phyloP scores from a whole-genome alignment of 1,140 invertebrate species.

The Melitaea cinxia region DNA sequence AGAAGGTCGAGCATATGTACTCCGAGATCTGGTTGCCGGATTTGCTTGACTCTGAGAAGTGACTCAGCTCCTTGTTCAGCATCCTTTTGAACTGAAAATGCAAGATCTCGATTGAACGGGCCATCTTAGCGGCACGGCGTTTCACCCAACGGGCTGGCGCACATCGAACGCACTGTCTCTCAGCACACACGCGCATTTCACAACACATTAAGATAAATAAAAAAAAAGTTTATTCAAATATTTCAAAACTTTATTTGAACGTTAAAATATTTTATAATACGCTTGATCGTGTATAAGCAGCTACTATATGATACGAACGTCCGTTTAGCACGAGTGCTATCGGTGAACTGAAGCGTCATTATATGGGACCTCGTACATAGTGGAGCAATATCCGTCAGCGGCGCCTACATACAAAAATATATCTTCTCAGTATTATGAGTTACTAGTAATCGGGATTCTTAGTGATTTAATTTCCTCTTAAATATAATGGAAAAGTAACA shows the following conservation, averaged over 20 bases:
- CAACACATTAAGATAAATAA: slow-evolving; percentile 44
- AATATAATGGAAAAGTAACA: too few species aligned
- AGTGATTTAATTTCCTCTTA: slow-evolving; percentile 10
- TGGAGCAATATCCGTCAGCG: slow-evolving; percentile 46
- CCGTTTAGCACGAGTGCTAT: slow-evolving; percentile 58
- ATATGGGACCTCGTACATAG: slow-evolving; percentile 37
- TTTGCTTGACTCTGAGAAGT: slow-evolving; percentile 99
- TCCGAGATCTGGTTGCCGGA: slow-evolving; percentile 99
- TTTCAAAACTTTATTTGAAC: not conserved
- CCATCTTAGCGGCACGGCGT: slow-evolving; percentile 62
- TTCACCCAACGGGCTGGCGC: slow-evolving; percentile 65
- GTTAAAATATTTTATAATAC: not conserved
- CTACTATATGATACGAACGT: slow-evolving; percentile 43
- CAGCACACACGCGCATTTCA: slow-evolving; percentile 73
- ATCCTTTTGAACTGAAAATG: slow-evolving; percentile 98
- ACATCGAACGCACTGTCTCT: slow-evolving; percentile 64
- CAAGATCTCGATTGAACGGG: slow-evolving; percentile 74
- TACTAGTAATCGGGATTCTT: slow-evolving; percentile 40
- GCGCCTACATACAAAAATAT: slow-evolving; percentile 59
- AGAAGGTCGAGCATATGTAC: slow-evolving; percentile 99
- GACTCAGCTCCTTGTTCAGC: slow-evolving; percentile 99
- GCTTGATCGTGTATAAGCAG: not conserved
- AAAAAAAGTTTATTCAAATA: slow-evolving; percentile 32
- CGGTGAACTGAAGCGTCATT: slow-evolving; percentile 59
- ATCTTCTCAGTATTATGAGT: slow-evolving; percentile 57